These are phyloP conservation scores for Cygnus atratus DNA, from an alignment of 2,113 vertebrate genomes.

Conservation along the genomic window DNA sequence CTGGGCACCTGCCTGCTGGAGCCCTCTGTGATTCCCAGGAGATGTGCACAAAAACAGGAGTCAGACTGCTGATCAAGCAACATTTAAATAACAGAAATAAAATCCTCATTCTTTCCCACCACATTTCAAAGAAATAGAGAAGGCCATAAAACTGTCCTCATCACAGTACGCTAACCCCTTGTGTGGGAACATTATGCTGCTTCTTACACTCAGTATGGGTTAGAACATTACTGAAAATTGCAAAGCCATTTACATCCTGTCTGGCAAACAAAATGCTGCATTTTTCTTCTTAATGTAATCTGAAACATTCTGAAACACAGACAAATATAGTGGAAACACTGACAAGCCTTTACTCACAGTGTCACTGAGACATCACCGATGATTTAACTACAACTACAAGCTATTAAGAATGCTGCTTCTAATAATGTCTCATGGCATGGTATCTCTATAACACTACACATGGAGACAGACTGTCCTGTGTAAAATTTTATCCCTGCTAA, in stretches of 20 bases:
- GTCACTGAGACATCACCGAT: not conserved
- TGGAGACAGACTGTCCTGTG: not conserved
- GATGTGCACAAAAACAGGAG: not conserved
- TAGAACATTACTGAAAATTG: slow-evolving; percentile 8
- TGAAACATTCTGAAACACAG: slow-evolving; percentile 9
- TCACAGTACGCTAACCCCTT: not conserved
- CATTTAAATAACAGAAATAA: slow-evolving; percentile 36
- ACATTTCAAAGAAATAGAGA: slow-evolving; percentile 28
- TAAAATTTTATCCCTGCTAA: not conserved
- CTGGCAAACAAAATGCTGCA: not conserved
- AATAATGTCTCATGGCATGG: not conserved
- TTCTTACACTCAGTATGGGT: not conserved
- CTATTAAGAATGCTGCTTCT: not conserved
- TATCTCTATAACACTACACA: not conserved
- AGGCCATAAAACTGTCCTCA: slow-evolving; percentile 36
- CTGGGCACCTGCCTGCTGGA: slow-evolving; percentile 34
- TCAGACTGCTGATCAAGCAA: not conserved
- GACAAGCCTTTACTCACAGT: not conserved
- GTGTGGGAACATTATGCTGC: not conserved
- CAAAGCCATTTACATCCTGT: slow-evolving; percentile 31
- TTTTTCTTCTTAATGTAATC: slow-evolving; percentile 27
- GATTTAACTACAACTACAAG: not conserved
- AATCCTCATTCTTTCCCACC: not conserved
- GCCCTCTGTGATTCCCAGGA: not conserved
- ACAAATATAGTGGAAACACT: slow-evolving; percentile 1